These are phyloP conservation scores for Leptinotarsa lineolata DNA, from an alignment of 1,140 invertebrate genomes.

Conservation along the genomic window DNA sequence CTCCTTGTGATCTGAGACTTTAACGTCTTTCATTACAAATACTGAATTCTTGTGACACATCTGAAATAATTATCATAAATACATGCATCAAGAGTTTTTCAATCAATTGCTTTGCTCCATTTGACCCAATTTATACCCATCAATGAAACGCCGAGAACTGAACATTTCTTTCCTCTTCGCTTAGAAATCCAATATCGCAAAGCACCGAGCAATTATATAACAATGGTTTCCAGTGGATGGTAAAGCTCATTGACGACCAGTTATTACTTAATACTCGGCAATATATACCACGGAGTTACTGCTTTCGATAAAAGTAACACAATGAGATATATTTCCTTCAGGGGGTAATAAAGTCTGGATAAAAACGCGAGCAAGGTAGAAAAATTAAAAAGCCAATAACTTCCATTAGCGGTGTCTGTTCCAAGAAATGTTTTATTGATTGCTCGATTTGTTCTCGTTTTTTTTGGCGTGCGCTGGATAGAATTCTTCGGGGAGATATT, in stretches of 20 bases:
- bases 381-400: background rate
- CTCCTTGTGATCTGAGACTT: too few species aligned
- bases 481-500: too few species aligned
- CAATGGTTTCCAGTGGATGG: background rate
- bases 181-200: background rate
- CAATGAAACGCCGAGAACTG: too few species aligned
- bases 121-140: too few species aligned
- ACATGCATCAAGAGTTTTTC: too few species aligned
- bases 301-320: background rate
- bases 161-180: too few species aligned
- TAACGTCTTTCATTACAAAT: too few species aligned
- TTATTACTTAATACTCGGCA: background rate
- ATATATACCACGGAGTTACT: background rate
- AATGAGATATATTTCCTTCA: background rate
- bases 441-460: background rate
- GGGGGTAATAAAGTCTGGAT: background rate
- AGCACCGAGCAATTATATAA: background rate
- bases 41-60: too few species aligned
- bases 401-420: background rate
- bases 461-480: background rate
- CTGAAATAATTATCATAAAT: too few species aligned
- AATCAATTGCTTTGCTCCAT: too few species aligned
- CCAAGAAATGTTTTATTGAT: background rate
- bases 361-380: background rate
- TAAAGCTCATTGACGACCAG: background rate